Percentiles rank a stretch among this genome's conserved stretches.
phyloP scores from a whole-genome alignment of 2,113 vertebrate genomes.

The Sylvicapra grimmia region DNA sequence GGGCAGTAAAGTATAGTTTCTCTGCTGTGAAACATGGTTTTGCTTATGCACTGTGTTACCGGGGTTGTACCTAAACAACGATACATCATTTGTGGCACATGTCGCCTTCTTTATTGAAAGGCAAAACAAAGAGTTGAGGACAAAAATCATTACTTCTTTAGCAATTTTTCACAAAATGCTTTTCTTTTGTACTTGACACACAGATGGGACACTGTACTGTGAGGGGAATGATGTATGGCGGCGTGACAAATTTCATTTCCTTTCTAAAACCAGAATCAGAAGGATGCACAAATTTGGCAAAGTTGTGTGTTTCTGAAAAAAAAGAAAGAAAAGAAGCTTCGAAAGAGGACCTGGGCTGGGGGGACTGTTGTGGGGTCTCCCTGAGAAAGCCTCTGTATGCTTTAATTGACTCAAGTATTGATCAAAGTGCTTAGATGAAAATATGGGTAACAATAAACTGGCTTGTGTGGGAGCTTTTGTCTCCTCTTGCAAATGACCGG shows the following conservation, averaged over 20 bases:
- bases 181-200: constrained; percentile 91
- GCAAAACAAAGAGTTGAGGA: constrained; percentile 99
- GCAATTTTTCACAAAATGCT: constrained; percentile 99
- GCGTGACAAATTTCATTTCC: constrained; percentile 91
- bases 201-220: constrained; percentile 83
- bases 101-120: constrained; percentile 98
- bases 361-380: constrained; percentile 1
- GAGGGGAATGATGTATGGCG: constrained; percentile 90
- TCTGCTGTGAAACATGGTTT: constrained; percentile 95
- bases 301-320: constrained; percentile 67
- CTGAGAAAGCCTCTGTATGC: constrained; percentile 57
- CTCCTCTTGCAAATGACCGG: constrained; percentile 57
- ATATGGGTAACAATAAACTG: constrained; percentile 74
- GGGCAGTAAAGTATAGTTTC: constrained; percentile 93
- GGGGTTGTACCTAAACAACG: constrained; percentile 86
- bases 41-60: constrained; percentile 92
- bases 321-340: not conserved
- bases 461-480: constrained; percentile 53
- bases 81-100: constrained; percentile 93
- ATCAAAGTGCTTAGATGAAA: constrained; percentile 72
- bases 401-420: constrained; percentile 77
- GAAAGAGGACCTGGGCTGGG: not conserved
- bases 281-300: constrained; percentile 76
- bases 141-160: constrained; percentile 97
- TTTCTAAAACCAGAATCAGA: constrained; percentile 84